Conservation (phyloP, 2,888 invertebrate species). For the Chymomyza caudatula region DNA sequence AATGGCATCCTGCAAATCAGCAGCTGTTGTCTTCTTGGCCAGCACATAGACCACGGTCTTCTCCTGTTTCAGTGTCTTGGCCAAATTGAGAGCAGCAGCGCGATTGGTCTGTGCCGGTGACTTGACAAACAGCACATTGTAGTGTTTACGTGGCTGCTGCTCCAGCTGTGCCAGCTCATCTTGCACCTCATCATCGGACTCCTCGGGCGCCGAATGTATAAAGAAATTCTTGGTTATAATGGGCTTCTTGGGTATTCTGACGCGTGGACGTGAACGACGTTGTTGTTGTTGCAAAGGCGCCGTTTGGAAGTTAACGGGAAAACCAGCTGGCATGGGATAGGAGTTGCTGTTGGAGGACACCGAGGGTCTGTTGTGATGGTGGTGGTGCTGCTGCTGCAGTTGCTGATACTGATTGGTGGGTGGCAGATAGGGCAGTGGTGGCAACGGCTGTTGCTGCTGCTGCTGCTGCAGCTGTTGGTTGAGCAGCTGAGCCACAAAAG, state of each 20-base stretch:
- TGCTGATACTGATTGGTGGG: constrained; percentile 40
- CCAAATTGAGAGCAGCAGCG: constrained; percentile 72
- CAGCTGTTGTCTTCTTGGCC: constrained; percentile 75
- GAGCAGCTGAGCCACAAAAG: constrained; percentile 38
- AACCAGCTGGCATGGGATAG: constrained; percentile 63
- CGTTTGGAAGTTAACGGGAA: constrained; percentile 60
- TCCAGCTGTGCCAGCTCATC: constrained; percentile 71
- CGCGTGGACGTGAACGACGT: constrained; percentile 68
- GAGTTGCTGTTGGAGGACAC: not conserved
- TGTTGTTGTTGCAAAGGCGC: constrained; percentile 51
- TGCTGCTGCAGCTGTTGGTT: constrained; percentile 60
- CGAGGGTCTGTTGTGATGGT: not conserved
- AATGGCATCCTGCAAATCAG: constrained; percentile 74
- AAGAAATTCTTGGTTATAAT: constrained; percentile 77
- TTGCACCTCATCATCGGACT: constrained; percentile 74
- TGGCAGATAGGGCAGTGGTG: constrained; percentile 60
- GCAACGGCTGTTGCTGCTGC: constrained; percentile 47
- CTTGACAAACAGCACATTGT: constrained; percentile 77
- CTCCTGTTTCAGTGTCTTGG: constrained; percentile 74
- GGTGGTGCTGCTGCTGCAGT: constrained; percentile 21
- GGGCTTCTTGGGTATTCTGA: constrained; percentile 66
- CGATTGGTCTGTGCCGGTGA: constrained; percentile 75
- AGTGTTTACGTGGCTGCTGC: constrained; percentile 75
- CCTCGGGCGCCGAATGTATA: constrained; percentile 77
- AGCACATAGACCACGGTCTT: constrained; percentile 78